Evolutionary conservation across 1,140 invertebrate genomes (phyloP).

Genomic region (Drosophila subobscura): DNA sequence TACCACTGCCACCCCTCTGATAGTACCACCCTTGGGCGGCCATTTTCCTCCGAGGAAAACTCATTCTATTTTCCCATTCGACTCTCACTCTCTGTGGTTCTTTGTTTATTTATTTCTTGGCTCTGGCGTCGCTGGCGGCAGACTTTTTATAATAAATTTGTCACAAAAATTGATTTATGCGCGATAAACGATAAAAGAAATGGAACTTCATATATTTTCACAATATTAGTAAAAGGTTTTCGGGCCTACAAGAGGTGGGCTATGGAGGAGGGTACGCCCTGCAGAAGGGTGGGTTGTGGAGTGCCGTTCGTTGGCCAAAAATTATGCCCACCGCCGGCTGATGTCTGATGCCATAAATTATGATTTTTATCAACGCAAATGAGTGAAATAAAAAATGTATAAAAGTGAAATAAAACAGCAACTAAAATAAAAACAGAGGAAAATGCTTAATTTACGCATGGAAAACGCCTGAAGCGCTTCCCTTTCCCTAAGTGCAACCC

Average conservation of each 20-base stretch:
- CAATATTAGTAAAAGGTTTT: conserved; percentile 54
- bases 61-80: conserved; percentile 37
- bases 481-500: conserved; percentile 52
- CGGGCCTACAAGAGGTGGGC: conserved; percentile 13
- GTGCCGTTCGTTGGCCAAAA: conserved; percentile 43
- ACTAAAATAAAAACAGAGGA: conserved; percentile 56
- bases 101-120: conserved; percentile 43
- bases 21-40: conserved; percentile 17
- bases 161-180: conserved; percentile 83
- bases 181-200: conserved; percentile 81
- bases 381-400: conserved; percentile 72
- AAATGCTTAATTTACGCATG: conserved; percentile 74
- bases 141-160: conserved; percentile 82
- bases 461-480: conserved; percentile 23
- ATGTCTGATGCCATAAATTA: conserved; percentile 82
- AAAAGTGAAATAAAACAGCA: conserved; percentile 48
- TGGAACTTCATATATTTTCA: conserved; percentile 62
- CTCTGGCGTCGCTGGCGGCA: conserved; percentile 16
- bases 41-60: conserved; percentile 42
- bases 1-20: background rate
- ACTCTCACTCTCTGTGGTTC: conserved; percentile 15
- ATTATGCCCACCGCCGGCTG: conserved; percentile 68
- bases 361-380: conserved; percentile 82
- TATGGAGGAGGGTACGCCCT: background rate
- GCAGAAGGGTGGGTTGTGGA: conserved; percentile 1